Conservation (phyloP, 2,888 invertebrate genomes). For the Harpagoxenus sublaevis region DNA sequence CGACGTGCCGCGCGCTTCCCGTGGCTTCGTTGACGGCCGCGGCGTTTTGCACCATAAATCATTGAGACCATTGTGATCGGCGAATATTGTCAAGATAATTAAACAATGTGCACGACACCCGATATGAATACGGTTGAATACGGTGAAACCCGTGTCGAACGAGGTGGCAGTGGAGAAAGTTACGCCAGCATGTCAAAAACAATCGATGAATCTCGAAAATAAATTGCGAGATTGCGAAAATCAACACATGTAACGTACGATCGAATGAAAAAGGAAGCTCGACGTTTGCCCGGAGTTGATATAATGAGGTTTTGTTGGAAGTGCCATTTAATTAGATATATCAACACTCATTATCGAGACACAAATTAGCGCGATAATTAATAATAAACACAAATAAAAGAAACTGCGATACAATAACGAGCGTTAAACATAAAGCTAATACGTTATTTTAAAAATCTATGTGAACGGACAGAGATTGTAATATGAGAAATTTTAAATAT, state of each 20-base stretch:
- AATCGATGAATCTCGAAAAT: slow-evolving; percentile 37
- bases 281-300: slow-evolving; percentile 11
- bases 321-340: slow-evolving; percentile 42
- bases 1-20: slow-evolving; percentile 20
- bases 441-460: background rate
- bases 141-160: slow-evolving; percentile 37
- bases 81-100: slow-evolving; percentile 68
- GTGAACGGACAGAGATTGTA: background rate
- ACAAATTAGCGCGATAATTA: slow-evolving; percentile 44
- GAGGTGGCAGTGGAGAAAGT: background rate
- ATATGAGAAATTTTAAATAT: background rate
- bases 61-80: slow-evolving; percentile 44
- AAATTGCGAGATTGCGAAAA: slow-evolving; percentile 37
- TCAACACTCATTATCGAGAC: slow-evolving; percentile 36
- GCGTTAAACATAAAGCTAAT: background rate
- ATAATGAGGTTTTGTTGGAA: slow-evolving; percentile 36
- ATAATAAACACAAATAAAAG: slow-evolving; percentile 15
- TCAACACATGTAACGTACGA: background rate
- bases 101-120: slow-evolving; percentile 56
- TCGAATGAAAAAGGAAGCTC: background rate
- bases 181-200: slow-evolving; percentile 13
- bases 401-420: background rate
- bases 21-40: slow-evolving; percentile 37
- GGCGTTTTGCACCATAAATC: slow-evolving; percentile 58
- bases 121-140: slow-evolving; percentile 42